Base-by-base conservation (phyloP, 2,113 vertebrate species). In the Pangasianodon hypophthalmus region DNA sequence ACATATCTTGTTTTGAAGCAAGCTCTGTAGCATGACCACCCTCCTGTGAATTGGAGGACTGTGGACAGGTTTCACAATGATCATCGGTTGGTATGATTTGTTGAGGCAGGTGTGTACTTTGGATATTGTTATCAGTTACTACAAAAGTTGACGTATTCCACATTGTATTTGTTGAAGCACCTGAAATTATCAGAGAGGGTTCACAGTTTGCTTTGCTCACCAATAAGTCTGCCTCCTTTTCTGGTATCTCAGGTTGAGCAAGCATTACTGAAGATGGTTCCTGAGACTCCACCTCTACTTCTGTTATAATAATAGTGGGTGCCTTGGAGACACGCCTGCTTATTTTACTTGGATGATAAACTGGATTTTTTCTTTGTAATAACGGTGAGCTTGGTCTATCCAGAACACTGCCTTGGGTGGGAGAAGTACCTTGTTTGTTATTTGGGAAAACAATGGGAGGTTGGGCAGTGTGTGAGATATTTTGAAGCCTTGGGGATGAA, bases 41-140 rank as follows among this genome's bases (percentile, higher is more conserved):
- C 48, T 91, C 3, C 32, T 69, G 75, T 87, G 75, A 71, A 85
- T 90, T 88, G 8, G 75, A 88, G 77, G 60, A 16, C n/a, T 93
- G 90, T 90, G 86, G 84, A 69, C 46, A 48, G 0, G 44, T 71
- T 62, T 83, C 46, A 86, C 21, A 4, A 6, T 80, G 77, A 16
- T 37, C 77, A 56, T 80, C 84, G 26, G 37, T 90, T 62, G 85
- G 44, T 89, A 32, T 83, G 56, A 4, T 67, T 88, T 88, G 89
- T 6, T 79, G 10, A 82, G 83, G 64, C 2, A 60, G 77, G 46
- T 90, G 32, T 32, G 44, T 52, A 26, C 79, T 21, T 44, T 81
- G 86, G 21, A 52, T 46, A 44, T 37, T n/a, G 44, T 41, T 8
- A 32, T 41, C 64, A 50, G 44, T 67, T 67, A 21, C 87, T 26